These are phyloP conservation scores for Asteroscopus sphinx DNA, from an alignment of 2,888 invertebrate species.

Conservation along the genomic window DNA sequence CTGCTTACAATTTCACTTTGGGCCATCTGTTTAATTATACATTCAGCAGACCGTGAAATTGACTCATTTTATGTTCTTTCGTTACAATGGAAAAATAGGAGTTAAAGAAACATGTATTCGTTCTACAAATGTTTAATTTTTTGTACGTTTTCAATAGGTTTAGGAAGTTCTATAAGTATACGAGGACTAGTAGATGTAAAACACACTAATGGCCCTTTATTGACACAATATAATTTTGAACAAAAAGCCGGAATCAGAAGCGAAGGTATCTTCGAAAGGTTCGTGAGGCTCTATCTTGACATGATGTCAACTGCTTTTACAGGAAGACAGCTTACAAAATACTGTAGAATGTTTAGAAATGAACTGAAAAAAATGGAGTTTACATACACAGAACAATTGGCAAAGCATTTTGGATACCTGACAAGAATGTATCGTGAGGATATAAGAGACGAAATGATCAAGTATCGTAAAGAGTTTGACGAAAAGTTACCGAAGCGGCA, in stretches of 20 bases:
- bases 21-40: slow-evolving; percentile 39
- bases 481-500: slow-evolving; percentile 47
- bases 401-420: slow-evolving; percentile 60
- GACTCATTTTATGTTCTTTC: slow-evolving; percentile 30
- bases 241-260: background rate
- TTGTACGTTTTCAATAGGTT: slow-evolving; percentile 5
- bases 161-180: slow-evolving; percentile 3
- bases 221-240: background rate
- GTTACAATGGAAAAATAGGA: background rate
- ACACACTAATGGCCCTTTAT: background rate
- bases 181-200: background rate
- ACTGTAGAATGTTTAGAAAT: slow-evolving; percentile 62
- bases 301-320: slow-evolving; percentile 63
- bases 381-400: slow-evolving; percentile 59
- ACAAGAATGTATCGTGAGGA: slow-evolving; percentile 62
- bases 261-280: slow-evolving; percentile 69
- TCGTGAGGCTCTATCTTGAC: slow-evolving; percentile 67
- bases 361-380: slow-evolving; percentile 59
- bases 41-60: slow-evolving; percentile 57
- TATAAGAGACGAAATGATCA: slow-evolving; percentile 58
- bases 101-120: slow-evolving; percentile 24
- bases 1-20: slow-evolving; percentile 40
- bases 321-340: slow-evolving; percentile 61
- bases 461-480: slow-evolving; percentile 58
- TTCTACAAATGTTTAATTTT: slow-evolving; percentile 10